Evolutionary conservation across 2,888 invertebrate species (phyloP), one percentile per base, ranked within the genome.

Genomic region (Nudaria mundana): DNA sequence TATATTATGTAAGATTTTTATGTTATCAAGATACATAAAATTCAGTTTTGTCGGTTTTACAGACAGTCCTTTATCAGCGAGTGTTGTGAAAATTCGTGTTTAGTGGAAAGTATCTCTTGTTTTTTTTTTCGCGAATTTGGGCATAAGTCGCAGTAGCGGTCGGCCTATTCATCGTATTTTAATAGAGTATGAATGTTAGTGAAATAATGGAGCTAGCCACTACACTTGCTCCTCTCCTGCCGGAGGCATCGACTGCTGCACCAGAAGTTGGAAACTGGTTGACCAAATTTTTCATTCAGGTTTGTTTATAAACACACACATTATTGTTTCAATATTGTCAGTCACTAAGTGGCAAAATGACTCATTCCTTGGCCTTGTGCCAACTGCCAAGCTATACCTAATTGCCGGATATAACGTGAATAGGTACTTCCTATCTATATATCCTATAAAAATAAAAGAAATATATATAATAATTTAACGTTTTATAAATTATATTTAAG

Each of bases 261-360:
- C 63, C 71, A 7, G 84, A 76, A 51, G 37, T 84, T 11, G 68
- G 83, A 45, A 62, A 70, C 11, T 85, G 84, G 85, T 50, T 86
- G 25, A 69, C 72, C 35, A 66, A 76, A 56, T 52, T 79, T 28
- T 60, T 86, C 23, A 34, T 82, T 49, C 63, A 84, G 85, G 85
- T 85, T 62, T 52, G 81, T 73, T 59, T 54, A 49, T 39, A n/a
- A n/a, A n/a, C n/a, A n/a, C n/a, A n/a, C n/a, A 15, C 26, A 8
- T 2, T 8, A 26, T 26, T 28, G 28, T n/a, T 20, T 20, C 20
- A 20, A n/a, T n/a, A 3, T 26, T 7, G 26, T 26, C 13, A 26
- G 8, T 26, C 26, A 26, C 8, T 26, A 8, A 26, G 2, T 14
- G 26, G 13, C 8, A n/a, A n/a, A n/a, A n/a, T n/a, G n/a, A n/a